Evolutionary conservation across 2,888 invertebrate species (phyloP).

Genomic region (Dasysyrphus albostriatus): DNA sequence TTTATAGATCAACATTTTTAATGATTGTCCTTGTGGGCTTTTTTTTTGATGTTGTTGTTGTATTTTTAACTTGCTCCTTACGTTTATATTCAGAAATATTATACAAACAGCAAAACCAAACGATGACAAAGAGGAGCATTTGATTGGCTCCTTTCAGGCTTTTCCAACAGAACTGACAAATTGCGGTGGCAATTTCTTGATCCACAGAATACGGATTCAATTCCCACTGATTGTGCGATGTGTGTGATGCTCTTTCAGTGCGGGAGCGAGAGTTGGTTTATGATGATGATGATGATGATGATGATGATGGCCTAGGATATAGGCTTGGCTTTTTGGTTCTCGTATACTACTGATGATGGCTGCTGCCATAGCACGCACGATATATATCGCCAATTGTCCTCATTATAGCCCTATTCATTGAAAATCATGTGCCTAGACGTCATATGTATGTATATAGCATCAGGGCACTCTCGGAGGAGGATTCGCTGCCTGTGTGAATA

Average conservation of each 20-base stretch:
- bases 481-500: conserved; percentile 11
- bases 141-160: conserved; percentile 74
- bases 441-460: not conserved
- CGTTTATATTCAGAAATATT: conserved; percentile 5
- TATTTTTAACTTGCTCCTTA: conserved; percentile 23
- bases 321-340: conserved; percentile 51
- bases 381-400: conserved; percentile 77
- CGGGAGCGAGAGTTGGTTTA: conserved; percentile 11
- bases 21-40: conserved; percentile 48
- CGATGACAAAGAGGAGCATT: conserved; percentile 52
- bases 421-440: conserved; percentile 57
- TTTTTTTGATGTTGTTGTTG: not conserved
- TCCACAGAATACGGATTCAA: conserved; percentile 74
- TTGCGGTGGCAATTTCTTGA: conserved; percentile 75
- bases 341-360: not conserved
- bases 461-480: conserved; percentile 1
- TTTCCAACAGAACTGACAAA: conserved; percentile 66
- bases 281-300: not conserved
- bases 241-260: conserved; percentile 26
- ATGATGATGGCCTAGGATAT: conserved; percentile 45
- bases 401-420: conserved; percentile 77
- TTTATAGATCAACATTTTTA: conserved; percentile 47
- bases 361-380: conserved; percentile 68
- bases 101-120: conserved; percentile 29
- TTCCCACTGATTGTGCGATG: conserved; percentile 69